These are phyloP conservation scores for Eupithecia centaureata DNA, from an alignment of 2,888 invertebrate species.

Conservation along the genomic window DNA sequence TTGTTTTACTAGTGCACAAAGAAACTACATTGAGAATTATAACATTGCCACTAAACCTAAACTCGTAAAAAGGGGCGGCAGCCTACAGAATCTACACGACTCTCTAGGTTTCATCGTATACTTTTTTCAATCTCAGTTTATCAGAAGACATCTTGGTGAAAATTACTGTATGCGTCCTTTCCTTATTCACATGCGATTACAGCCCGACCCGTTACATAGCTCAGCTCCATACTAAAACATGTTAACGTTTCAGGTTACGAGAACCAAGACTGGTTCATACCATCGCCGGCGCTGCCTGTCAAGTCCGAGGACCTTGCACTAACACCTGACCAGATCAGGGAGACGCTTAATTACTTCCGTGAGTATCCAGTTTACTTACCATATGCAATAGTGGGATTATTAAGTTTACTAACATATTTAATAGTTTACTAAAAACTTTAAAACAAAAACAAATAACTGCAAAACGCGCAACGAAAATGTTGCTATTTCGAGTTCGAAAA, in stretches of 20 bases:
- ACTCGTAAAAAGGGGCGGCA: background rate
- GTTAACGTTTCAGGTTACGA: slow-evolving; percentile 88
- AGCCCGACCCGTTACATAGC: background rate
- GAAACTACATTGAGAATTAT: background rate
- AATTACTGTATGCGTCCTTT: background rate
- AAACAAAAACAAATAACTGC: too few species aligned
- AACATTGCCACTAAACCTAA: background rate
- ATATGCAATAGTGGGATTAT: slow-evolving; percentile 5
- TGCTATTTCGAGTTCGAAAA: too few species aligned
- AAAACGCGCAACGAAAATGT: too few species aligned
- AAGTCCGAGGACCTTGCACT: slow-evolving; percentile 90
- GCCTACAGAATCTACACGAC: background rate
- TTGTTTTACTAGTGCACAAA: background rate
- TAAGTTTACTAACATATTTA: too few species aligned
- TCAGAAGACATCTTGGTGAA: background rate
- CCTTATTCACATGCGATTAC: background rate
- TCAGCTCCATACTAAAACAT: slow-evolving; percentile 26
- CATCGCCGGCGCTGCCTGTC: slow-evolving; percentile 92
- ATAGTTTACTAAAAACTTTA: background rate
- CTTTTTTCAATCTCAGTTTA: background rate
- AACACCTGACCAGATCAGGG: slow-evolving; percentile 97
- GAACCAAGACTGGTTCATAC: slow-evolving; percentile 97
- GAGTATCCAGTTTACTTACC: slow-evolving; percentile 80
- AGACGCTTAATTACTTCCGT: slow-evolving; percentile 99
- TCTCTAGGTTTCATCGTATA: background rate